Percentiles rank a stretch among this genome's conserved stretches.
phyloP scores from a whole-genome alignment of 2,888 invertebrate genomes.

The Cancer borealis region DNA sequence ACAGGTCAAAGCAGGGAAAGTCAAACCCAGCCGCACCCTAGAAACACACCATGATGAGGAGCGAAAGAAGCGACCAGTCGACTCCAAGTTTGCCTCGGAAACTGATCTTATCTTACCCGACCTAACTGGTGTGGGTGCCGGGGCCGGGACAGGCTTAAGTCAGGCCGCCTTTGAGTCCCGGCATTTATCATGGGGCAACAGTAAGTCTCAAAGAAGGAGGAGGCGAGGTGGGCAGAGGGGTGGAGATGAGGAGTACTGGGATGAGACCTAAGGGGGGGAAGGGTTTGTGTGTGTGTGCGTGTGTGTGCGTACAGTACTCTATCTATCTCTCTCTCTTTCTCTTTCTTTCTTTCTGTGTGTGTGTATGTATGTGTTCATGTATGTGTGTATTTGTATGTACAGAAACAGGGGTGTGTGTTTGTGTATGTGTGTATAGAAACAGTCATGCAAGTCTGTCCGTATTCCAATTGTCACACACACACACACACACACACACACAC shows the following conservation, averaged over 20 bases:
- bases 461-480: too few species aligned
- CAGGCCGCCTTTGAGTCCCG: slow-evolving; percentile 58
- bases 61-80: neutral
- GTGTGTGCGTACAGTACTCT: neutral
- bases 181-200: slow-evolving; percentile 60
- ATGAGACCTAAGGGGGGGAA: slow-evolving; percentile 49
- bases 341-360: neutral
- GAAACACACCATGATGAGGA: neutral
- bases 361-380: too few species aligned
- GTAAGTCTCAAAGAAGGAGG: slow-evolving; percentile 39
- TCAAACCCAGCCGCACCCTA: neutral
- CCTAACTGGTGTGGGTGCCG: too few species aligned
- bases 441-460: too few species aligned
- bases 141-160: slow-evolving; percentile 1
- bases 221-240: slow-evolving; percentile 43
- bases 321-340: neutral
- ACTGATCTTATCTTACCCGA: neutral
- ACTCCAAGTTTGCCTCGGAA: neutral
- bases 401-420: too few species aligned
- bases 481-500: too few species aligned
- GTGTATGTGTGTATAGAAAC: neutral
- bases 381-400: neutral
- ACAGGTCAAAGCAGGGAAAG: neutral
- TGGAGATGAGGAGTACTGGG: slow-evolving; percentile 63
- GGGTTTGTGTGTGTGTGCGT: neutral